phyloP scores from a whole-genome alignment of 2,888 invertebrate genomes.

The Maniola hyperantus region DNA sequence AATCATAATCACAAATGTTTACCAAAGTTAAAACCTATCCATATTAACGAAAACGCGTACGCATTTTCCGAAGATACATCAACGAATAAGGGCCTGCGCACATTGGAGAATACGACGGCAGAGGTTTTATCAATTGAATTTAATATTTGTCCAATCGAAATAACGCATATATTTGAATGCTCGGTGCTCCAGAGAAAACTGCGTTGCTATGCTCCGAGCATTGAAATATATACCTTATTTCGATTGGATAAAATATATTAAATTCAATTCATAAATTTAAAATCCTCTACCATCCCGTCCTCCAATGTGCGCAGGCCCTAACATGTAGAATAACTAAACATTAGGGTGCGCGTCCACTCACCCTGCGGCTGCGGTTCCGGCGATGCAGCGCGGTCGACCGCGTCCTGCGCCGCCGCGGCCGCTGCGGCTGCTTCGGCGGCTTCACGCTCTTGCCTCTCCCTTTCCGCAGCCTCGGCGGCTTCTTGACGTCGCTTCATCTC shows the following conservation, averaged over 20 bases:
- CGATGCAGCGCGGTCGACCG: constrained; percentile 65
- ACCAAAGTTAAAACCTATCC: background rate
- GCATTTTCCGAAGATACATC: constrained; percentile 14
- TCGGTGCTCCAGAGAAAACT: no score
- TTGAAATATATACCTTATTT: no score
- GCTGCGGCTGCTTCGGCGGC: constrained; percentile 74
- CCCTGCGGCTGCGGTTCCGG: constrained; percentile 69
- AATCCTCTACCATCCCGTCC: no score
- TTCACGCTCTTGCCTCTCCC: constrained; percentile 85
- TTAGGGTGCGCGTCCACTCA: constrained; percentile 42
- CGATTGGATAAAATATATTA: no score
- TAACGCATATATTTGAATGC: no score
- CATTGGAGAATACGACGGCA: no score
- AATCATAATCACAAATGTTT: background rate
- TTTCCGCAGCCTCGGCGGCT: constrained; percentile 91
- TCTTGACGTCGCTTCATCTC: constrained; percentile 95
- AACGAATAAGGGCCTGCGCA: no score
- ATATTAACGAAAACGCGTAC: background rate
- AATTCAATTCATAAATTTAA: no score
- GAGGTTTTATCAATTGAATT: no score
- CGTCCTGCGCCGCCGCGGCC: constrained; percentile 68
- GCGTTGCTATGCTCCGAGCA: no score
- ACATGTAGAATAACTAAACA: background rate
- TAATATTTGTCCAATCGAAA: no score
- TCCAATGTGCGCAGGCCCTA: no score